Base-by-base conservation (phyloP, 30 jellyfish, hydroid and myxozoan species). In the Aurelia aurita region DNA sequence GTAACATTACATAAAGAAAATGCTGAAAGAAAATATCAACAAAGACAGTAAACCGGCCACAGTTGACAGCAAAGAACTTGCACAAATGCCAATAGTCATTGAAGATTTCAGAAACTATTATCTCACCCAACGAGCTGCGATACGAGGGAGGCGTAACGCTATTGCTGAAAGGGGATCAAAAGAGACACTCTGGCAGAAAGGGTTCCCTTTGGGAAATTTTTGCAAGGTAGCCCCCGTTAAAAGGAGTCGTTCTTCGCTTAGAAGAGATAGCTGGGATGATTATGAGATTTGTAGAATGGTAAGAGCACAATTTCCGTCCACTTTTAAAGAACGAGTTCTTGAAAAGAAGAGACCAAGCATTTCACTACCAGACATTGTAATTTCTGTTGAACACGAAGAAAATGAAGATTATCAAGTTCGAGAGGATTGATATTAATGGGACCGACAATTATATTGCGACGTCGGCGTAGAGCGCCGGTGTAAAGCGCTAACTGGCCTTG, bases 181-280 rank as follows among this genome's bases (percentile, higher is more conserved):
- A 78, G 34, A 62, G 79, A 59, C 63, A 62, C 18, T 72, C 5
- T 23, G 45, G 11, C 51, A 15, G 51, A 55, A 55, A 10, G 67
- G 29, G 11, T 19, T 19, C 10, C 25, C 29, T 22, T 55, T 22
- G 10, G 67, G 67, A 19, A 6, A 11, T 4, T 55, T 55, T 55
- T 14, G 67, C 29, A n/a, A 22, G 29, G 16, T 15, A 39, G 51
- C 9, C 51, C 51, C 51, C 51, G 15, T 39, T 39, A 39, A 9
- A 39, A 55, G 67, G 2, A 22, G 67, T 19, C 67, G 67, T 16
- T n/a, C 76, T 3, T 29, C 39, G 6, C 51, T 12, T 46, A 72
- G 90, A 64, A 59, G 82, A 32, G 90, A 80, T 80, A 80, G 90
- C 57, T 80, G 90, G 90, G 58, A 53, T 60, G 90, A 80, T 45